These are phyloP conservation scores for Eretmocerus hayati DNA, from an alignment of 2,888 invertebrate species.

Conservation along the genomic window DNA sequence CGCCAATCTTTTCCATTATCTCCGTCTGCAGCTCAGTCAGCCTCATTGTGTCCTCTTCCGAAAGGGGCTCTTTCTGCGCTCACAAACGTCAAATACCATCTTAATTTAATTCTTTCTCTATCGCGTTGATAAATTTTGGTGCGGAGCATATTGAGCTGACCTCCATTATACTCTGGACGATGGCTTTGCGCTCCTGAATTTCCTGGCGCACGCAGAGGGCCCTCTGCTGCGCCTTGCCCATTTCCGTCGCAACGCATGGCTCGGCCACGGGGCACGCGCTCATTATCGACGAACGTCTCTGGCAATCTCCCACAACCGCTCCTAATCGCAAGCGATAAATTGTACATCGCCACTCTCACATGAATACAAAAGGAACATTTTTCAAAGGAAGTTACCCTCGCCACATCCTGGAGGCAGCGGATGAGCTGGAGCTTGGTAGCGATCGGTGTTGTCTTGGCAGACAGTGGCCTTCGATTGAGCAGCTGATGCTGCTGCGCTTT, in stretches of 20 bases:
- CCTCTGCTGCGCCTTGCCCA: not conserved
- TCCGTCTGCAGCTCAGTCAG: conserved; percentile 54
- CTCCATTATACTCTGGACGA: no score
- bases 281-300: conserved; percentile 9
- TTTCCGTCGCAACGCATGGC: conserved; percentile 3
- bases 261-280: conserved; percentile 11
- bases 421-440: conserved; percentile 1
- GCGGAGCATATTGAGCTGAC: no score
- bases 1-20: conserved; percentile 55
- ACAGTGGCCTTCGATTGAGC: no score
- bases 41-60: conserved; percentile 53
- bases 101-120: no score
- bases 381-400: no score
- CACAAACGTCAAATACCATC: no score
- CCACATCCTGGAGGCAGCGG: conserved; percentile 5
- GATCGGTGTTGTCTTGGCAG: not conserved
- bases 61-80: conserved; percentile 54
- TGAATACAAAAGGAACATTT: no score
- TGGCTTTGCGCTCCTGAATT: conserved; percentile 10
- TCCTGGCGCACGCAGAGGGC: not conserved
- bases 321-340: no score
- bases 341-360: no score
- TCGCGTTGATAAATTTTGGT: no score
- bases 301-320: not conserved
- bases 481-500: no score